phyloP scores from a whole-genome alignment of 1,140 invertebrate species.

The Gonioctena quinquepunctata region DNA sequence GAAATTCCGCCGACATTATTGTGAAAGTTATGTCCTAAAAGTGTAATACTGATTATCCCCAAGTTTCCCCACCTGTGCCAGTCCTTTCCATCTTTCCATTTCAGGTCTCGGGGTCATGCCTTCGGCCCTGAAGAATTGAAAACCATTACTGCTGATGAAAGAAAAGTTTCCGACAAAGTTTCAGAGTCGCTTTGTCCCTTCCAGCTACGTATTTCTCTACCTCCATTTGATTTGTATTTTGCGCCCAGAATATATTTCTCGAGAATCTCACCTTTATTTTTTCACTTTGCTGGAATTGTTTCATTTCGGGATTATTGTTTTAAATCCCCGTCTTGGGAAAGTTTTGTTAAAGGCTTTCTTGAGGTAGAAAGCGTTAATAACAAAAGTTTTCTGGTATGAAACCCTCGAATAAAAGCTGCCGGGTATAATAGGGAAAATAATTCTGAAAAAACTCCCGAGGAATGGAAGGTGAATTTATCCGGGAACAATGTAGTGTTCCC shows the following conservation, averaged over 20 bases:
- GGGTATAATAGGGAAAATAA: neutral
- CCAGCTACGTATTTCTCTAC: conserved; percentile 39
- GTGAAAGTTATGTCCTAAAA: conserved; percentile 14
- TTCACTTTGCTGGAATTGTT: conserved; percentile 29
- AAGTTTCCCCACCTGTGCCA: conserved; percentile 17
- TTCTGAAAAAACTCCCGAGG: neutral
- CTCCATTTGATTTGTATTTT: conserved; percentile 47
- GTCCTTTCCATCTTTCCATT: neutral
- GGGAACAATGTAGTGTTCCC: neutral
- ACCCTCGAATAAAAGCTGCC: neutral
- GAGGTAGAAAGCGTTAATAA: conserved; percentile 22
- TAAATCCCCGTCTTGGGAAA: conserved; percentile 26
- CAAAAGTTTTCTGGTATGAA: conserved; percentile 14
- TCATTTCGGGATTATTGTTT: conserved; percentile 34
- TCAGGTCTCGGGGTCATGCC: conserved; percentile 48
- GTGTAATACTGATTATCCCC: conserved; percentile 14
- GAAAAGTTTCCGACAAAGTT: conserved; percentile 53
- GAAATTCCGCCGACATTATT: conserved; percentile 12
- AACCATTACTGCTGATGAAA: conserved; percentile 56
- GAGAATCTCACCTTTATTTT: conserved; percentile 31
- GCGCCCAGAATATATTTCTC: neutral
- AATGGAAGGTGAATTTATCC: neutral
- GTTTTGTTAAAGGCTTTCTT: conserved; percentile 19
- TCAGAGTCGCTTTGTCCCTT: conserved; percentile 46
- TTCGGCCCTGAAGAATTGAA: conserved; percentile 52